Evolutionary conservation across 1,140 invertebrate genomes (phyloP).

Genomic region (Marisa cornuarietis): DNA sequence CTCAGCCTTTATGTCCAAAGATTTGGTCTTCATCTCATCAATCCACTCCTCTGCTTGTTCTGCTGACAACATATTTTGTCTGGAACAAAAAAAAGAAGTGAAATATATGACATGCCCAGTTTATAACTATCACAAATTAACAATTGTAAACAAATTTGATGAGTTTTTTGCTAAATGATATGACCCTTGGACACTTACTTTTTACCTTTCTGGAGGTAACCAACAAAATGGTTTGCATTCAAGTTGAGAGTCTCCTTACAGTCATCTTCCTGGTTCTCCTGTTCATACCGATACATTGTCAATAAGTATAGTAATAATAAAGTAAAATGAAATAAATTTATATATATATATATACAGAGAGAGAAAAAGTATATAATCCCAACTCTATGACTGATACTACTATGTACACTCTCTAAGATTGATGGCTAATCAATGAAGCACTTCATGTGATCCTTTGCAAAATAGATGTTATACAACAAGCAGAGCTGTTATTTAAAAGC

Average conservation of each 20-base stretch:
- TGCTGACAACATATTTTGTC: slow-evolving; percentile 32
- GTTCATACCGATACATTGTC: slow-evolving; percentile 2
- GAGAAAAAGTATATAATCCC: too few species aligned
- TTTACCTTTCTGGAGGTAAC: slow-evolving; percentile 50
- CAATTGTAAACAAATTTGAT: background rate
- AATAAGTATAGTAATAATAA: too few species aligned
- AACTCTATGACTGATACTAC: too few species aligned
- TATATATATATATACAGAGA: too few species aligned
- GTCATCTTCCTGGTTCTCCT: slow-evolving; percentile 58
- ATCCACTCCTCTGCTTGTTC: slow-evolving; percentile 46
- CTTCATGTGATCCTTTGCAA: too few species aligned
- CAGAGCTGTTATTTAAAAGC: too few species aligned
- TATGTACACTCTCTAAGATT: too few species aligned
- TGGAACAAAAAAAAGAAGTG: slow-evolving; percentile 8
- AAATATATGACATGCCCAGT: too few species aligned
- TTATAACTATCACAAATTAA: background rate
- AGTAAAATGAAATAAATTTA: too few species aligned
- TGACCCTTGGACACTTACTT: slow-evolving; percentile 44
- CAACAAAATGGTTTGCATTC: slow-evolving; percentile 54
- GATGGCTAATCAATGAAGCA: too few species aligned
- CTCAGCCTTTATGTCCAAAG: slow-evolving; percentile 50
- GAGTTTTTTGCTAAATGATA: background rate
- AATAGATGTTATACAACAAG: too few species aligned
- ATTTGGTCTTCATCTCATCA: slow-evolving; percentile 46
- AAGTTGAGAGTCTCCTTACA: slow-evolving; percentile 55